A percentile compares a stretch with the other conserved stretches of the same genome.
Evolutionary conservation across 2,888 invertebrate species (phyloP).

Genomic region (Ligdia adustata): DNA sequence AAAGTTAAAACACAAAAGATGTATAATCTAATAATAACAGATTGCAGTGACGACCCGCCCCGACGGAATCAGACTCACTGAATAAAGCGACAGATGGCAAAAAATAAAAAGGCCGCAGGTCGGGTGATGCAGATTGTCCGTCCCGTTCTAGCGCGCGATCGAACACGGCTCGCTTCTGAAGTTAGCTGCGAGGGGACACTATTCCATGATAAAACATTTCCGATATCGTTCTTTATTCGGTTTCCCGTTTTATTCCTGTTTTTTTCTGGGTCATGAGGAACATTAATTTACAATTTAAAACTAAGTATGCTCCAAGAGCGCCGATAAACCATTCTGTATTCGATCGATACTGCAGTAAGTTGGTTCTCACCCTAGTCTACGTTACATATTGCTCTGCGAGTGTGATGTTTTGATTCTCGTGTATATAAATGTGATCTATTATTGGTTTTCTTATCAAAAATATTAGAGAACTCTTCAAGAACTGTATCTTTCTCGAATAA

Average conservation of each 20-base stretch:
- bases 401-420: conserved; percentile 17
- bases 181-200: conserved; percentile 28
- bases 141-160: conserved; percentile 48
- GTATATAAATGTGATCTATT: conserved; percentile 4
- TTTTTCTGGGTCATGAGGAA: conserved; percentile 8
- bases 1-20: conserved; percentile 62
- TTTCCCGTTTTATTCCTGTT: conserved; percentile 13
- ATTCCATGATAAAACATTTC: conserved; percentile 22
- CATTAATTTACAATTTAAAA: neutral
- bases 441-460: conserved; percentile 2
- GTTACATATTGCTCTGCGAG: conserved; percentile 7
- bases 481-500: neutral
- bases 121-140: conserved; percentile 51
- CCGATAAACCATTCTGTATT: conserved; percentile 2
- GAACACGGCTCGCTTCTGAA: conserved; percentile 35
- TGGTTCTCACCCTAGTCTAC: conserved; percentile 1
- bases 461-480: neutral
- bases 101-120: conserved; percentile 57
- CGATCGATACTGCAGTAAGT: conserved; percentile 21
- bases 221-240: conserved; percentile 11
- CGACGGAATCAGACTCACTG: conserved; percentile 72
- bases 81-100: conserved; percentile 57
- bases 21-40: conserved; percentile 54
- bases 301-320: neutral
- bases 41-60: conserved; percentile 80